phyloP scores from a whole-genome alignment of 2,113 vertebrate genomes.

The Chaenogobius annularis region DNA sequence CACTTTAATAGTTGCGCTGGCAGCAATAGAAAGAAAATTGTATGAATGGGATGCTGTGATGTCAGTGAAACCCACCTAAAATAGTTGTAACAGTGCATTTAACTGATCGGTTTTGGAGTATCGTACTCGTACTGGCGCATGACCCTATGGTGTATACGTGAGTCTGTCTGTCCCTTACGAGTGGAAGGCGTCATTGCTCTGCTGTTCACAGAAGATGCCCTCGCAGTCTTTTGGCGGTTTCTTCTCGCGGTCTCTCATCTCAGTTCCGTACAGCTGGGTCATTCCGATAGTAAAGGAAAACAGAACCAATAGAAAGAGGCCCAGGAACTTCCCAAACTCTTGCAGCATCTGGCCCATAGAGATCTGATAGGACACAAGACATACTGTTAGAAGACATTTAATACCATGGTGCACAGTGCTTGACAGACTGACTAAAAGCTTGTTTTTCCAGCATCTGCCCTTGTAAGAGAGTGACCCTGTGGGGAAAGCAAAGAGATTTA shows the following conservation, averaged over 20 bases:
- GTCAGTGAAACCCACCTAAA: not conserved
- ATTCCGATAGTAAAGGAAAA: slow-evolving; percentile 98
- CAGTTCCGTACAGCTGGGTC: slow-evolving; percentile 93
- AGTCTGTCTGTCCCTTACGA: slow-evolving; percentile 77
- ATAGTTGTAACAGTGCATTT: too few relatives aligned
- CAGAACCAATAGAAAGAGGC: slow-evolving; percentile 95
- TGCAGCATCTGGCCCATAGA: slow-evolving; percentile 99
- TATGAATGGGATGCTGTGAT: not conserved
- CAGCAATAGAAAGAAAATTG: not conserved
- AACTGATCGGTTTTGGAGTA: not conserved
- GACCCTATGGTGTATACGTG: not conserved
- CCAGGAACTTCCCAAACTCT: slow-evolving; percentile 97
- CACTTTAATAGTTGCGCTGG: too few relatives aligned
- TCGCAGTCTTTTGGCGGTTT: slow-evolving; percentile 81
- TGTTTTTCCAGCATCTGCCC: slow-evolving; percentile 22
- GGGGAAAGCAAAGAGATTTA: slow-evolving; percentile 24
- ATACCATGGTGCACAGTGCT: not conserved
- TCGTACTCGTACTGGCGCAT: not conserved
- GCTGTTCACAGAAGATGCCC: slow-evolving; percentile 91
- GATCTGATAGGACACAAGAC: slow-evolving; percentile 77
- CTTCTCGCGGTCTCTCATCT: slow-evolving; percentile 68
- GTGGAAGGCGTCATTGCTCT: slow-evolving; percentile 95
- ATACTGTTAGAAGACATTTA: slow-evolving; percentile 9
- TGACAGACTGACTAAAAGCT: slow-evolving; percentile 4
- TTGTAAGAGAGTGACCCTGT: slow-evolving; percentile 10